Evolutionary conservation across 2,797 vertebrate genomes (phyloP).

Genomic region (Cryptoblepharus egeriae): DNA sequence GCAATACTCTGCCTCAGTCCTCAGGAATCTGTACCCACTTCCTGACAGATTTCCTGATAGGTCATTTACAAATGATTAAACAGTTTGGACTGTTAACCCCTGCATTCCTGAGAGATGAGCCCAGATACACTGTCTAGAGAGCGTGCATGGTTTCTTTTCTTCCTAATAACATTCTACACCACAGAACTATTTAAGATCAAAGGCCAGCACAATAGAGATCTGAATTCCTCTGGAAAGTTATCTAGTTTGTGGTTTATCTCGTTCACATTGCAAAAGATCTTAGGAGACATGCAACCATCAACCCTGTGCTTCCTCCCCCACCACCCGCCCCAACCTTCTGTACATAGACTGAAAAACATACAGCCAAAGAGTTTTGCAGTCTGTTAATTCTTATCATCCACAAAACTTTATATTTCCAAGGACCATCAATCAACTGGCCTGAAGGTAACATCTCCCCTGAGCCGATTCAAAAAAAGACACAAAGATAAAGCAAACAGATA

Average conservation of each 20-base stretch:
- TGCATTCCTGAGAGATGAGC: conserved; percentile 79
- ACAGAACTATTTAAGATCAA: conserved; percentile 67
- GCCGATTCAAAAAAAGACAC: conserved; percentile 40
- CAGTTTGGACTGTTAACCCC: conserved; percentile 73
- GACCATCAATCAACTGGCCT: conserved; percentile 50
- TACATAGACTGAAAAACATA: conserved; percentile 46
- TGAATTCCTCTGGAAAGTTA: conserved; percentile 64
- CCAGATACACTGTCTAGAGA: conserved; percentile 66
- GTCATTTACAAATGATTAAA: conserved; percentile 72
- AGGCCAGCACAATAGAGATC: conserved; percentile 46
- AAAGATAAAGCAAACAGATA: conserved; percentile 39
- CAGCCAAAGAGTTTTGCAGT: conserved; percentile 34
- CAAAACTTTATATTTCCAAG: conserved; percentile 51
- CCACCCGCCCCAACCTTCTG: background rate
- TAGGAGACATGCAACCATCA: conserved; percentile 36
- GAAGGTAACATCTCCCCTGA: conserved; percentile 43
- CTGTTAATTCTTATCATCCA: conserved; percentile 22
- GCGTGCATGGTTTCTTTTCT: conserved; percentile 67
- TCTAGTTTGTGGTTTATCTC: conserved; percentile 53
- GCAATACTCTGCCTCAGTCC: conserved; percentile 64
- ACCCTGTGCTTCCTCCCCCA: conserved; percentile 28
- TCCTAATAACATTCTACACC: conserved; percentile 66
- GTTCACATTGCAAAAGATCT: conserved; percentile 52
- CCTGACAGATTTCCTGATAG: conserved; percentile 74
- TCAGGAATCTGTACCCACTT: conserved; percentile 76